Base-by-base conservation (phyloP, 2,888 invertebrate species). In the Helleia helle region DNA sequence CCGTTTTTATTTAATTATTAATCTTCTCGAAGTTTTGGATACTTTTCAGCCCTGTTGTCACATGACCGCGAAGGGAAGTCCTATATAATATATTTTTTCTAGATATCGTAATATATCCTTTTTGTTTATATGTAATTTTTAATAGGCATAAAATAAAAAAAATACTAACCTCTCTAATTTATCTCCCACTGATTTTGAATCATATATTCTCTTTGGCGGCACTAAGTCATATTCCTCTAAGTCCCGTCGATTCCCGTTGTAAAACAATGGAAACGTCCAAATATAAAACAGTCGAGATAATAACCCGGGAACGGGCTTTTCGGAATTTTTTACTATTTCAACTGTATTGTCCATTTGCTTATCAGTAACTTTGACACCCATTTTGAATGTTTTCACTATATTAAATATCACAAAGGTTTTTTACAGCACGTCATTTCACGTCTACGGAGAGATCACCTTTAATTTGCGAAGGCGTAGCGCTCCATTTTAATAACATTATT, bases 211-310 rank as follows among this genome's bases (percentile, higher is more conserved):
- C 36, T 91, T 81, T 0, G 93, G 89, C 54, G 90, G 89, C 58
- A 91, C 91, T 29, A 96, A 76, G 71, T 96, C 96, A 15, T 87
- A 83, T 30, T 90, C 86, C 49, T 91, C 91, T 36, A 96, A 69
- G 37, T 90, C 89, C 55, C 92, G 89, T 42, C 83, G 87, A 55
- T 89, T 89, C 0, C 95, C 95, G 60, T 89, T 89, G 53, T 87
- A 89, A 71, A 94, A 94, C 56, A 93, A 75, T 3, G 90, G 91
- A 58, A 93, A 80, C 41, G 93, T 91, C 90, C 94, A 95, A 72
- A 89, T 88, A 71, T 89, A 91, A 31, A 88, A 70, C 17, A 91
- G 64, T 43, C 90, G 83, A 1, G 91, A 90, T 4, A 93, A 54
- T 4, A 86, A 52, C 7, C 68, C 62, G 0, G 84, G 83, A 0